Base-by-base conservation (phyloP, 2,113 vertebrate species). In the Lampris incognitus region DNA sequence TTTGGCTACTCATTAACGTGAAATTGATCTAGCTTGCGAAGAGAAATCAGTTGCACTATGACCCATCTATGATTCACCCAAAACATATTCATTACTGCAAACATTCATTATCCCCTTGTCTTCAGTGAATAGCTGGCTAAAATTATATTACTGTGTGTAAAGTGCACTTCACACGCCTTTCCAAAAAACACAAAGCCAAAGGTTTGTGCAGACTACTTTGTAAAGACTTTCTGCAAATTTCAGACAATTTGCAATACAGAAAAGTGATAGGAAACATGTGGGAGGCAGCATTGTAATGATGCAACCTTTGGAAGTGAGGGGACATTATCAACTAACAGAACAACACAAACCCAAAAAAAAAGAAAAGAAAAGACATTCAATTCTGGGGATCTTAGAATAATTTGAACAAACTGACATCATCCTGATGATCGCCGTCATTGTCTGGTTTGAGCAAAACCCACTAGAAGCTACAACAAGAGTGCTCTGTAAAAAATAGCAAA, bases 1-100 rank as follows among this genome's bases (percentile, higher is more conserved):
- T 78, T 58, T 7, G 41, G 54, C 51, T 79, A 71, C 61, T 90
- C 72, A 84, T 87, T 79, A 59, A 73, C 83, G 79, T 85, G 70
- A 65, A 69, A 36, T 60, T 57, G 55, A 0, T 39, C 52, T 70
- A 0, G 24, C 11, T 9, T 71, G 60, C 77, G 81, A 79, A 80
- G 70, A 82, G 48, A 69, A 84, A 85, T 11, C 74, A 49, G 70
- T 86, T 78, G 77, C 79, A 72, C 86, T 83, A 60, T 80, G 73
- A 85, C 78, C 82, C 0, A 11, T 46, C 72, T 81, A 72, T 66
- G 64, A 72, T 83, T 85, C 72, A 36, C 4, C 68, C 64, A 71
- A 84, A 74, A 70, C 24, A n/a, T 56, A 50, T 80, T 84, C 37
- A 82, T 87, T 67, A 81, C 41, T 58, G 49, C 41, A 68, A 76